Percentiles rank a stretch among this genome's conserved stretches.
phyloP scores from a whole-genome alignment of 2,888 invertebrate genomes.

The Cabera pusaria region DNA sequence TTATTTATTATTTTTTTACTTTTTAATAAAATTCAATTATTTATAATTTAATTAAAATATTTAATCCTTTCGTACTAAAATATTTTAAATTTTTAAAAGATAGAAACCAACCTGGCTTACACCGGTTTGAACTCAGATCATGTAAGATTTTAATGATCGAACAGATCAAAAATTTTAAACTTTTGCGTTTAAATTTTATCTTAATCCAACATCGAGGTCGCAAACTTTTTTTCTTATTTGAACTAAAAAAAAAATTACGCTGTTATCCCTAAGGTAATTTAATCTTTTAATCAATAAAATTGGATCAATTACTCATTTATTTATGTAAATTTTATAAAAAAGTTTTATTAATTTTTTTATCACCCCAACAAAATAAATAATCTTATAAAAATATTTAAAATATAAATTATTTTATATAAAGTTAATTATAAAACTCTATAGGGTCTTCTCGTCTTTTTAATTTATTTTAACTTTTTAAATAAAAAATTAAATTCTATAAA shows the following conservation, averaged over 20 bases:
- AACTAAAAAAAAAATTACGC: slow-evolving; percentile 84
- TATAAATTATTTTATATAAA: too few relatives aligned
- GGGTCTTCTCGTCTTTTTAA: too few relatives aligned
- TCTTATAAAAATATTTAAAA: slow-evolving; percentile 46
- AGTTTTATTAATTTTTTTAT: slow-evolving; percentile 84
- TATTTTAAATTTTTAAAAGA: too few relatives aligned
- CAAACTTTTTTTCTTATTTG: slow-evolving; percentile 89
- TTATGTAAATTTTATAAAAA: slow-evolving; percentile 63
- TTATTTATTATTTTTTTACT: too few relatives aligned
- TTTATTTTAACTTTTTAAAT: too few relatives aligned
- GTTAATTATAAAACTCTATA: too few relatives aligned
- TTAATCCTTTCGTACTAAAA: too few relatives aligned
- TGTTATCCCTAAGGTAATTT: not conserved
- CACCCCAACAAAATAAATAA: slow-evolving; percentile 85
- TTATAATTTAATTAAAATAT: too few relatives aligned
- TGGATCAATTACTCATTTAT: slow-evolving; percentile 81
- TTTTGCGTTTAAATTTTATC: slow-evolving; percentile 86
- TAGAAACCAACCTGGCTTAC: slow-evolving; percentile 94
- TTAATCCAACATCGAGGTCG: slow-evolving; percentile 96
- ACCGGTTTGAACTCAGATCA: slow-evolving; percentile 95
- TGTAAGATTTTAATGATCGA: slow-evolving; percentile 93
- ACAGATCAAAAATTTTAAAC: slow-evolving; percentile 88
- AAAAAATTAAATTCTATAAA: too few relatives aligned
- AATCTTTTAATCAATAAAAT: slow-evolving; percentile 77
- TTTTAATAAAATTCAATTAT: too few relatives aligned